Conservation (phyloP, 2,113 vertebrate species). For the Pongo pygmaeus region DNA sequence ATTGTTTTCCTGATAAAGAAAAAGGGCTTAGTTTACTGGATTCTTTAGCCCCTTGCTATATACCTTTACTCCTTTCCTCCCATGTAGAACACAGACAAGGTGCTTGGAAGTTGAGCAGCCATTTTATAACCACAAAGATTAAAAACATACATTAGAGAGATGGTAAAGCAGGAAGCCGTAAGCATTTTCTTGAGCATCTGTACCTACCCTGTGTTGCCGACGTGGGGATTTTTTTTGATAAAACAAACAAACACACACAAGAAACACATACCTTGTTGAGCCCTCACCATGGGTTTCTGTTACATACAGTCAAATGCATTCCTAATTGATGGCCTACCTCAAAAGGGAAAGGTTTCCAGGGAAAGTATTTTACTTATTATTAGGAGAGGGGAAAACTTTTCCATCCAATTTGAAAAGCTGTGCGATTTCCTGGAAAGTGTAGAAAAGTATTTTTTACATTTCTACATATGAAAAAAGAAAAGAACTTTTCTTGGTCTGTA, state of each 20-base stretch:
- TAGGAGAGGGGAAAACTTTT: not conserved
- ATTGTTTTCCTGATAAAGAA: not conserved
- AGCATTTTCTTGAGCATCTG: not conserved
- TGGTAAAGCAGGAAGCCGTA: not conserved
- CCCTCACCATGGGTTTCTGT: not conserved
- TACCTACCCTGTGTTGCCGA: not conserved
- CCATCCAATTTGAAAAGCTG: not conserved
- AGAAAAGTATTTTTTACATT: not conserved
- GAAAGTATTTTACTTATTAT: conserved; percentile 20
- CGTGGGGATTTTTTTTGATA: not conserved
- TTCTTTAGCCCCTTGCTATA: not conserved
- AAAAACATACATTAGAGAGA: not conserved
- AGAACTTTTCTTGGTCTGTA: not conserved
- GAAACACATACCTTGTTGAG: not conserved
- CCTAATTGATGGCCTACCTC: not conserved
- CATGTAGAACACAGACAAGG: not conserved
- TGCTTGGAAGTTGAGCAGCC: not conserved
- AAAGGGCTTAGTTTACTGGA: not conserved
- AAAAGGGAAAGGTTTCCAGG: not conserved
- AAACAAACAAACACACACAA: not conserved
- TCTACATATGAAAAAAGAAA: not conserved
- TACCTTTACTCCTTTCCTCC: not conserved
- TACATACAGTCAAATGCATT: not conserved
- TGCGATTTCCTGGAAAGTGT: not conserved
- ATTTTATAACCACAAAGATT: not conserved